A percentile compares a stretch with the other conserved stretches of the same genome.
Evolutionary conservation across 2,888 invertebrate species (phyloP).

Genomic region (Tridacna crocea): DNA sequence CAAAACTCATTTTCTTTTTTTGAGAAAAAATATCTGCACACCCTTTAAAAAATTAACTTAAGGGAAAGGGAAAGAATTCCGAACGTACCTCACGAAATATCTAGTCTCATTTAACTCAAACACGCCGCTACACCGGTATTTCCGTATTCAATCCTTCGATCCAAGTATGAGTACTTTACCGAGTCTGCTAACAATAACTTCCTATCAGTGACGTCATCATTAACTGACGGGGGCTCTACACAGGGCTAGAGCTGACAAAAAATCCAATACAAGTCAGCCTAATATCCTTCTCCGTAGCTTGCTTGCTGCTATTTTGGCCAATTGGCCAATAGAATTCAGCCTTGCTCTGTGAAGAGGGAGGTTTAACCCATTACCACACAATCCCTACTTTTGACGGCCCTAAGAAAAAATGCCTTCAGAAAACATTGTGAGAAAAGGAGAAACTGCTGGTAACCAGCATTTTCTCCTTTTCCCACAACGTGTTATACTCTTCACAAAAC

Average conservation of each 20-base stretch:
- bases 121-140: constrained; percentile 25
- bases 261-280: background rate
- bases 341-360: background rate
- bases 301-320: background rate
- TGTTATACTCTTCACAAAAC: too few species aligned
- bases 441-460: background rate
- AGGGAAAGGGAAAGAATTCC: background rate
- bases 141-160: background rate
- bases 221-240: background rate
- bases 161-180: too few species aligned
- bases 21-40: constrained; percentile 21
- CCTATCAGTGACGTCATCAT: constrained; percentile 16
- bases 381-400: too few species aligned
- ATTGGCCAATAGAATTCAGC: too few species aligned
- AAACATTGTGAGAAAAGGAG: background rate
- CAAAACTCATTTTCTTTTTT: constrained; percentile 44
- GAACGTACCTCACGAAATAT: background rate
- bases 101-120: background rate
- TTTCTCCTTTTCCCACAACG: background rate
- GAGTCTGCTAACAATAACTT: background rate
- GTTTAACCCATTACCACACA: background rate
- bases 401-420: too few species aligned
- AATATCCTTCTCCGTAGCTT: background rate
- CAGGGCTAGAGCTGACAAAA: background rate
- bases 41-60: constrained; percentile 26